Conservation (phyloP, 2,113 vertebrate genomes). For the Daboia siamensis region DNA sequence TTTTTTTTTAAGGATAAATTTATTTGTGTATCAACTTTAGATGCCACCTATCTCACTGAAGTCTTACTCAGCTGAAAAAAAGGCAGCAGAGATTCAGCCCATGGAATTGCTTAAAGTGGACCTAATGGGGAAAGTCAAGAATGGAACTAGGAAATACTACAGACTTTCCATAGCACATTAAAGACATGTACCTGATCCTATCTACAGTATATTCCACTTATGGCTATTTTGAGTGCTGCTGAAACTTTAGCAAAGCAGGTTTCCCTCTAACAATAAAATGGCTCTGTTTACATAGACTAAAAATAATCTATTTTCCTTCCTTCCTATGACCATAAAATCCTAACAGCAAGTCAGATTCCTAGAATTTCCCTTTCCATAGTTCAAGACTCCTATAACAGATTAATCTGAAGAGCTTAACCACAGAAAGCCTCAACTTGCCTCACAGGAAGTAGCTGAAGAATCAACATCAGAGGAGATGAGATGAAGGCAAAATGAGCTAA, state of each 20-base stretch:
- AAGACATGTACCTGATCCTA: not conserved
- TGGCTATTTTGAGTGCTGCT: not conserved
- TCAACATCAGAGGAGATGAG: not conserved
- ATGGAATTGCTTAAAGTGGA: not conserved
- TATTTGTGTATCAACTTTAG: not conserved
- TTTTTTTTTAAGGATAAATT: not conserved
- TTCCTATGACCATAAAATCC: not conserved
- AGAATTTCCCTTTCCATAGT: not conserved
- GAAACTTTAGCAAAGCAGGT: not conserved
- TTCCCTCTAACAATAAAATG: not conserved
- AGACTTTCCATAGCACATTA: not conserved
- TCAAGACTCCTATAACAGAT: not conserved
- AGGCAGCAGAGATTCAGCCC: not conserved
- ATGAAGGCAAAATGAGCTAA: not conserved
- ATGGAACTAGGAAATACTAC: not conserved
- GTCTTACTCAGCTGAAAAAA: not conserved
- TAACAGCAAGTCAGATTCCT: not conserved
- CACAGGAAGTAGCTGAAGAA: not conserved
- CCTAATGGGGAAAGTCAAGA: not conserved
- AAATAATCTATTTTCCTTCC: not conserved
- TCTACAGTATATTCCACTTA: not conserved
- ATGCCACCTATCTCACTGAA: not conserved
- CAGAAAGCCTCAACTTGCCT: not conserved
- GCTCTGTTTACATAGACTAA: not conserved
- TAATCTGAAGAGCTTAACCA: not conserved